These are phyloP conservation scores for Dendropsophus ebraccatus DNA, from an alignment of 2,113 vertebrate genomes.

Conservation along the genomic window DNA sequence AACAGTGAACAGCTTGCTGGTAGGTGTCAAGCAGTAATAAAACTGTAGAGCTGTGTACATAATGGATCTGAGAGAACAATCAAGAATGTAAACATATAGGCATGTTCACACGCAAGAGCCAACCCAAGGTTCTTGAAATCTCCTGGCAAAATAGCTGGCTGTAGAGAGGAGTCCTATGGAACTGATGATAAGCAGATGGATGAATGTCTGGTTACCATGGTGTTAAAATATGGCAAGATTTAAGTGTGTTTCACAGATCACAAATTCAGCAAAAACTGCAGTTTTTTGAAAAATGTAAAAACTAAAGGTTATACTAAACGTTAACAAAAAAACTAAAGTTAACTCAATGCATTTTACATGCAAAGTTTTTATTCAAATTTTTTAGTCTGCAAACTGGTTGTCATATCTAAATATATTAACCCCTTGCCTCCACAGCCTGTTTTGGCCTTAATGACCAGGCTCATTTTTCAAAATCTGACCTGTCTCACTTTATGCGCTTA, in stretches of 20 bases:
- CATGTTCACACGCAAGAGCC: slow-evolving; percentile 41
- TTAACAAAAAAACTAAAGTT: too few species aligned
- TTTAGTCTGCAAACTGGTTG: too few species aligned
- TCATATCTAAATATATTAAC: too few species aligned
- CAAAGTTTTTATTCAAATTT: too few species aligned
- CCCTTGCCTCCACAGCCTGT: too few species aligned
- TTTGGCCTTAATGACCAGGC: too few species aligned
- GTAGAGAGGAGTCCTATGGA: slow-evolving; percentile 11
- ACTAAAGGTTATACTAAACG: too few species aligned
- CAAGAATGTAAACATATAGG: slow-evolving; percentile 36
- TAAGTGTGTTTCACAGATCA: not conserved
- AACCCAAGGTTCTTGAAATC: slow-evolving; percentile 30
- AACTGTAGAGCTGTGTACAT: slow-evolving; percentile 35
- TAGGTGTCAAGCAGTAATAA: slow-evolving; percentile 48
- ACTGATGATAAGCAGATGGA: slow-evolving; percentile 33
- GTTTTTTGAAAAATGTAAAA: not conserved
- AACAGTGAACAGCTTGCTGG: slow-evolving; percentile 43
- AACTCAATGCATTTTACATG: too few species aligned
- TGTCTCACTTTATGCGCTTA: too few species aligned
- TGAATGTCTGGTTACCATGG: slow-evolving; percentile 4
- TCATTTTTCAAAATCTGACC: too few species aligned
- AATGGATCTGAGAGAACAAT: slow-evolving; percentile 49
- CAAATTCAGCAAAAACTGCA: not conserved
- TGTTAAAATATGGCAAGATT: not conserved
- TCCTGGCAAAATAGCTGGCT: not conserved